Evolutionary conservation across 2,888 invertebrate genomes (phyloP).

Genomic region (Stenchaetothrips biformis): DNA sequence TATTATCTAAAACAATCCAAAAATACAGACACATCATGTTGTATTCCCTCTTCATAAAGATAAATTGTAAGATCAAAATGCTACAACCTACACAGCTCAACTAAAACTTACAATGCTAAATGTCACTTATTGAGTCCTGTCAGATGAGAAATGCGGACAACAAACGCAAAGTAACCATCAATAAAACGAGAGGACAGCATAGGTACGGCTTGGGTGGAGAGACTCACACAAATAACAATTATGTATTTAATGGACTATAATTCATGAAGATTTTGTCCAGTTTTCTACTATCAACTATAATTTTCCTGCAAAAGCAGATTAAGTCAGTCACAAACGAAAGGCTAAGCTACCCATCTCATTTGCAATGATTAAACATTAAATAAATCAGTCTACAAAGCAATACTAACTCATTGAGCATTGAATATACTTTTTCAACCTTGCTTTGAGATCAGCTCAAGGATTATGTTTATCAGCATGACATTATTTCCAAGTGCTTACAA

Average conservation of each 20-base stretch:
- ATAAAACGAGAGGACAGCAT: not conserved
- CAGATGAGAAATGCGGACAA: not conserved
- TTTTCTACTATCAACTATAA: not conserved
- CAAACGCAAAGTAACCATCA: not conserved
- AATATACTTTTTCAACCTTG: not conserved
- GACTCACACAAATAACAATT: no score
- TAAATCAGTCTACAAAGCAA: not conserved
- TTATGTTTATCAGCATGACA: not conserved
- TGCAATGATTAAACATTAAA: not conserved
- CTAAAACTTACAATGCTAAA: not conserved
- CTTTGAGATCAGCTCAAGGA: not conserved
- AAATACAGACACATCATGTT: not conserved
- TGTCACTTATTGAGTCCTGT: not conserved
- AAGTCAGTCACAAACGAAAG: not conserved
- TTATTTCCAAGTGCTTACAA: conserved; percentile 4
- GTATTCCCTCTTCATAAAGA: not conserved
- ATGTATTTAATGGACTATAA: not conserved
- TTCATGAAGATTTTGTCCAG: not conserved
- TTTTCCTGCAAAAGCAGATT: not conserved
- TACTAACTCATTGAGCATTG: not conserved
- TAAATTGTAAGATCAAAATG: not conserved
- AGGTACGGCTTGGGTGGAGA: not conserved
- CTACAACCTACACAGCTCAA: not conserved
- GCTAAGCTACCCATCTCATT: not conserved
- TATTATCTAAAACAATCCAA: not conserved